phyloP scores from a whole-genome alignment of 1,140 invertebrate species.

The Hermatobates lingyangjiaoensis region DNA sequence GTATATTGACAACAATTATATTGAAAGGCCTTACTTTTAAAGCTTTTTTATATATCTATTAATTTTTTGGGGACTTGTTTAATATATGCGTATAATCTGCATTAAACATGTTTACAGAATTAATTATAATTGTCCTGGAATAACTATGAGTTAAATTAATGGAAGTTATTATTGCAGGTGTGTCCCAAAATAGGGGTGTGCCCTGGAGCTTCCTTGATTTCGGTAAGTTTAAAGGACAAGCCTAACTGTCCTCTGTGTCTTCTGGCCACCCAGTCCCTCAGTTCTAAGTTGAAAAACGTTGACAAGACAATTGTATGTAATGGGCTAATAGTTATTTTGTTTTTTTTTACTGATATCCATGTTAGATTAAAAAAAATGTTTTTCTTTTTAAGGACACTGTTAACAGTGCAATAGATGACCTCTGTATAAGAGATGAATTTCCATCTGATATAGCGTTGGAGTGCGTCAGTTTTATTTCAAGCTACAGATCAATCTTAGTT shows the following conservation, averaged over 20 bases:
- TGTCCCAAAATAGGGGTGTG: constrained; percentile 40
- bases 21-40: too few relatives aligned
- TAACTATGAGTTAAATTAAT: not conserved
- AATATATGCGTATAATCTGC: too few relatives aligned
- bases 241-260: constrained; percentile 60
- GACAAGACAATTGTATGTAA: constrained; percentile 27
- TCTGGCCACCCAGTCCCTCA: constrained; percentile 50
- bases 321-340: too few relatives aligned
- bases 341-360: not conserved
- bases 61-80: too few relatives aligned
- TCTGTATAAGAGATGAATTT: constrained; percentile 41
- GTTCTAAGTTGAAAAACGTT: constrained; percentile 37
- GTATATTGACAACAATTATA: too few relatives aligned
- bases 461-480: constrained; percentile 57
- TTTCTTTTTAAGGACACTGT: constrained; percentile 39
- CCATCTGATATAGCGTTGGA: constrained; percentile 37
- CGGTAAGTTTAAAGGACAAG: constrained; percentile 30
- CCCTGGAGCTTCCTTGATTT: constrained; percentile 23
- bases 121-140: too few relatives aligned
- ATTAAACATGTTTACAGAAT: too few relatives aligned
- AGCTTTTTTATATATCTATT: too few relatives aligned
- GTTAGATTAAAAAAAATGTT: too few relatives aligned
- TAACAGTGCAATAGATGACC: constrained; percentile 40
- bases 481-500: constrained; percentile 51
- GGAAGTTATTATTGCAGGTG: constrained; percentile 25